Conservation (phyloP, 2,113 vertebrate genomes). For the Nymphicus hollandicus region DNA sequence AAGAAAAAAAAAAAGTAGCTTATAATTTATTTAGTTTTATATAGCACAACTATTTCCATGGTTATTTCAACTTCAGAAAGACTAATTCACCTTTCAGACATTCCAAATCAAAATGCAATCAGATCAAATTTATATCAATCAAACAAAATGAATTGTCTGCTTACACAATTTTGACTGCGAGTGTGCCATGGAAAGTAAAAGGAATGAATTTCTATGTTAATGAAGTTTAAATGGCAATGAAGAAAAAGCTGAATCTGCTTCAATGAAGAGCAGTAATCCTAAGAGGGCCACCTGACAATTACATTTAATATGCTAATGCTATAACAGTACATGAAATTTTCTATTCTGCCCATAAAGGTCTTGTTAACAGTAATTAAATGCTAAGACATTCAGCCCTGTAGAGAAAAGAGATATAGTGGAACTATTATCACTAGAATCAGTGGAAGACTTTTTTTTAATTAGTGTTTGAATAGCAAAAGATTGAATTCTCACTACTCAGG, state of each 20-base stretch:
- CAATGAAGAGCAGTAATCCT: constrained; percentile 61
- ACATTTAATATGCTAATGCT: constrained; percentile 74
- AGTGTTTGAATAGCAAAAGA: constrained; percentile 67
- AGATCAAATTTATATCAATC: not conserved
- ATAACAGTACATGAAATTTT: constrained; percentile 69
- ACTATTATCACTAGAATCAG: constrained; percentile 64
- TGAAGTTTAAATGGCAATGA: constrained; percentile 53
- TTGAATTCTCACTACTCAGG: constrained; percentile 54
- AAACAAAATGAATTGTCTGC: constrained; percentile 19
- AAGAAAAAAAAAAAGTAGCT: not conserved
- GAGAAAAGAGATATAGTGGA: constrained; percentile 68
- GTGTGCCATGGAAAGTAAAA: not conserved
- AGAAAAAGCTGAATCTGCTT: constrained; percentile 52
- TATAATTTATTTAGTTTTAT: not conserved
- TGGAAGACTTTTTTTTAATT: constrained; percentile 62
- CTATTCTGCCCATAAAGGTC: constrained; percentile 71
- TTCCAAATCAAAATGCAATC: constrained; percentile 3
- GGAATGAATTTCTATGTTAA: constrained; percentile 40
- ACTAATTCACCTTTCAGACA: not conserved
- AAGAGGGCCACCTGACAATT: constrained; percentile 71
- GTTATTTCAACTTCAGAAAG: not conserved
- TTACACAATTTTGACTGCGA: not conserved
- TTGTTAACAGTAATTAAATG: constrained; percentile 80
- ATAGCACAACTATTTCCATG: not conserved
- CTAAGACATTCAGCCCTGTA: constrained; percentile 66